These are phyloP conservation scores for Zosterops hypoxanthus DNA, from an alignment of 2,113 vertebrate genomes.

Conservation along the genomic window DNA sequence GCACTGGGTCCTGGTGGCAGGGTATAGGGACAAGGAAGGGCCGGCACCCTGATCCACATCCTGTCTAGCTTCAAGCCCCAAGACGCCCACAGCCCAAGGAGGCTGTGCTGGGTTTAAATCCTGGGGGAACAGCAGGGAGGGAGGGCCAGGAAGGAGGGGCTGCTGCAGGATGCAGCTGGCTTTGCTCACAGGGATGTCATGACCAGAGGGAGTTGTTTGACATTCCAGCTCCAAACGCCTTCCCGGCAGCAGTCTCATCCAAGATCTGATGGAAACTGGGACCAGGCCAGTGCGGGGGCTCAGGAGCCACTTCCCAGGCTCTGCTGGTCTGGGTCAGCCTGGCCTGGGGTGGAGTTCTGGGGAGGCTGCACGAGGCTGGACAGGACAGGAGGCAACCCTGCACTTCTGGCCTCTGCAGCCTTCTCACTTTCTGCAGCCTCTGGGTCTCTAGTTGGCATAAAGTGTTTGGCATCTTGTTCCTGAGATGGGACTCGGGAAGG, in stretches of 20 bases:
- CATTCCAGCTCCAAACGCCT: neutral
- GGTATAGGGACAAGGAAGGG: neutral
- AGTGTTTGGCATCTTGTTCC: neutral
- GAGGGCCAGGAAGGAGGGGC: neutral
- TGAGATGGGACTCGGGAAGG: neutral
- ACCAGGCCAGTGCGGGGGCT: neutral
- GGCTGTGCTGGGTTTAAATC: slow-evolving; percentile 29
- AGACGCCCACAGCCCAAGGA: neutral
- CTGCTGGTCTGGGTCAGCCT: neutral
- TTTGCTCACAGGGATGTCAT: slow-evolving; percentile 32
- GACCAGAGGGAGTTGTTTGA: slow-evolving; percentile 32
- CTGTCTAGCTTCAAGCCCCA: neutral
- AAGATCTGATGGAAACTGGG: neutral
- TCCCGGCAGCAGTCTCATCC: neutral
- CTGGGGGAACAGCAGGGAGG: slow-evolving; percentile 3
- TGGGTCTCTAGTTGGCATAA: neutral
- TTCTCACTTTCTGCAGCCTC: neutral
- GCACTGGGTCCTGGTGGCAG: neutral
- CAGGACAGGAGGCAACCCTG: neutral
- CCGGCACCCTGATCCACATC: rapidly evolving
- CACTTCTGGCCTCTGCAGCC: neutral
- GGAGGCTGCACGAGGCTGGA: rapidly evolving
- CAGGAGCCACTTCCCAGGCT: slow-evolving; percentile 17
- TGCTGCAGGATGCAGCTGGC: slow-evolving; percentile 23
- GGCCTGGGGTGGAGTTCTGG: neutral